phyloP scores from a whole-genome alignment of 2,113 vertebrate species.

The Protomyctophum bolini region DNA sequence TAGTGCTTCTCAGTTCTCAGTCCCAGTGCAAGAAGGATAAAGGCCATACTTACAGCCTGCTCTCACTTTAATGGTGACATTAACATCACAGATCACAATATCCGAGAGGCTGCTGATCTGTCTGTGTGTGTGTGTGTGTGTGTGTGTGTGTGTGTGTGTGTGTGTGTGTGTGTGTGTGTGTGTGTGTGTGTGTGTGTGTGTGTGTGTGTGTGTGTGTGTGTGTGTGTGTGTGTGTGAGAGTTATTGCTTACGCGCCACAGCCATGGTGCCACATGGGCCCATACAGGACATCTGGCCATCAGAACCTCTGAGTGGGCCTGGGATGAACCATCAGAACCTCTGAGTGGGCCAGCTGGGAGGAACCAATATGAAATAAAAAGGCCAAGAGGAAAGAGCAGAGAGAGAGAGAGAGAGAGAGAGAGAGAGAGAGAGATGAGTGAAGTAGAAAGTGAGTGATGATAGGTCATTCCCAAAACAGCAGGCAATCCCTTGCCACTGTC shows the following conservation, averaged over 20 bases:
- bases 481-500: not conserved
- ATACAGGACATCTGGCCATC: constrained; percentile 46
- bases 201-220: not conserved
- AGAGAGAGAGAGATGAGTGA: constrained; percentile 14
- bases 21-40: constrained; percentile 26
- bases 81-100: constrained; percentile 48
- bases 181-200: too few species aligned
- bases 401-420: constrained; percentile 16
- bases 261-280: constrained; percentile 22
- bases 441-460: constrained; percentile 9
- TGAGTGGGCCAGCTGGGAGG: constrained; percentile 13
- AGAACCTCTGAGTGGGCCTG: constrained; percentile 25
- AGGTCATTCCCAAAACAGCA: constrained; percentile 5
- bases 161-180: too few species aligned
- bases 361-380: constrained; percentile 4
- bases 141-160: too few species aligned
- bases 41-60: constrained; percentile 23
- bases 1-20: constrained; percentile 30
- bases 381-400: constrained; percentile 1
- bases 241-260: constrained; percentile 15
- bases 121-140: not conserved
- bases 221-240: not conserved
- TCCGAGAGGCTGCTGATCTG: not conserved
- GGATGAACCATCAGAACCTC: constrained; percentile 36
- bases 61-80: constrained; percentile 54